Percentiles rank a stretch among this genome's conserved stretches.
phyloP scores from a whole-genome alignment of 2,113 vertebrate species.

The Psittacula cyanocephala region DNA sequence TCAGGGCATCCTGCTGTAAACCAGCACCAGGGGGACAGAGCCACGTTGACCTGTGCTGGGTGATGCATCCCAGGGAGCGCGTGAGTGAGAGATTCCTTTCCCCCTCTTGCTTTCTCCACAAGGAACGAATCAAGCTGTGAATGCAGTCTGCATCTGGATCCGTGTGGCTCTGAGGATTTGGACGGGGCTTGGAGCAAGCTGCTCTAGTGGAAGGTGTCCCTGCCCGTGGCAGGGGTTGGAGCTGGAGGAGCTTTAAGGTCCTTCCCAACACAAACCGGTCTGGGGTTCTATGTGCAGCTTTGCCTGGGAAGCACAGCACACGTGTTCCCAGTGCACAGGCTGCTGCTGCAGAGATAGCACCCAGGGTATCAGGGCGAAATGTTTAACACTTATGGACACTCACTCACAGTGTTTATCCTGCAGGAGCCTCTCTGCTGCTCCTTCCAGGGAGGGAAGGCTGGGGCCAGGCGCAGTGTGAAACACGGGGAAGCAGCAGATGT shows the following conservation, averaged over 20 bases:
- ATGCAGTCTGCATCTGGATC: constrained; percentile 25
- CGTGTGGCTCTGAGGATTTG: constrained; percentile 7
- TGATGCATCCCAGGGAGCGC: neutral
- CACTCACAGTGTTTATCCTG: neutral
- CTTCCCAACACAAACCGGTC: neutral
- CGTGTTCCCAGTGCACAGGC: fast-evolving
- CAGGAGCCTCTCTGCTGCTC: neutral
- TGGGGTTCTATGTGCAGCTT: neutral
- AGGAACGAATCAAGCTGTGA: constrained; percentile 8
- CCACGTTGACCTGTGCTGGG: neutral
- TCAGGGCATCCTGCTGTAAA: neutral
- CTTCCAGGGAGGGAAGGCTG: neutral
- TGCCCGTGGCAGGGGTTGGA: neutral
- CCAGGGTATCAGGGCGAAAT: neutral
- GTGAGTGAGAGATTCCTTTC: too few species aligned
- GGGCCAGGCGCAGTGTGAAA: fast-evolving
- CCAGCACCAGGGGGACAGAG: neutral
- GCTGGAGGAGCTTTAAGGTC: neutral
- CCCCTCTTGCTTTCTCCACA: neutral
- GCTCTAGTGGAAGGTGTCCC: neutral
- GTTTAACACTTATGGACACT: neutral
- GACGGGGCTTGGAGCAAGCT: neutral
- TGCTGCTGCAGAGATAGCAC: neutral
- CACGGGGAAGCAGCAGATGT: neutral
- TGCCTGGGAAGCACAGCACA: neutral